Evolutionary conservation across 2,888 invertebrate genomes (phyloP).

Genomic region (Gonocerus acuteangulatus): DNA sequence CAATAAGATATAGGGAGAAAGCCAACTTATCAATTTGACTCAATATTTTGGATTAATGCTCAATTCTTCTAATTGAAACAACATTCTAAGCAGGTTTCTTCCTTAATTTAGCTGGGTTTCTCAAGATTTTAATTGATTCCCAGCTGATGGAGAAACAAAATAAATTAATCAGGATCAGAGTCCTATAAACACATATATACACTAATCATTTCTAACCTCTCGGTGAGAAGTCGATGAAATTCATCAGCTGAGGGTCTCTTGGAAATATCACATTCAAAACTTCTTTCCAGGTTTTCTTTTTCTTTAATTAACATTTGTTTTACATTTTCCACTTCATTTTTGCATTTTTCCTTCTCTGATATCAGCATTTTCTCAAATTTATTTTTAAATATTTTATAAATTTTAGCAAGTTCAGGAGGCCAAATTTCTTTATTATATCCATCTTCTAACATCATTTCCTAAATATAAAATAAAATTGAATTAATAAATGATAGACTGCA

Average conservation of each 20-base stretch:
- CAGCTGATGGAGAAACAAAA: no score
- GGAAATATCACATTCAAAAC: not conserved
- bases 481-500: not conserved
- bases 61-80: no score
- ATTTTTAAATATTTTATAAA: slow-evolving; percentile 4
- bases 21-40: no score
- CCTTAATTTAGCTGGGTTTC: no score
- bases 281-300: slow-evolving; percentile 11
- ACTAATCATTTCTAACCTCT: no score
- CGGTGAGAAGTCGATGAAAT: slow-evolving; percentile 42
- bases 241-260: not conserved
- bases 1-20: no score
- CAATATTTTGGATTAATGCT: no score
- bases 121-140: no score
- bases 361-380: slow-evolving; percentile 8
- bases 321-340: slow-evolving; percentile 15
- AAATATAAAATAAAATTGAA: not conserved
- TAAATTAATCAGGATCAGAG: no score
- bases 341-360: slow-evolving; percentile 23
- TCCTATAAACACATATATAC: no score
- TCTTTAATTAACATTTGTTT: not conserved
- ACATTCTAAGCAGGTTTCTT: no score
- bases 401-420: slow-evolving; percentile 8
- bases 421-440: not conserved
- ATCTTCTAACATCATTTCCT: slow-evolving; percentile 3